Conservation (phyloP, 1,140 invertebrate species). For the Augochlora pura region DNA sequence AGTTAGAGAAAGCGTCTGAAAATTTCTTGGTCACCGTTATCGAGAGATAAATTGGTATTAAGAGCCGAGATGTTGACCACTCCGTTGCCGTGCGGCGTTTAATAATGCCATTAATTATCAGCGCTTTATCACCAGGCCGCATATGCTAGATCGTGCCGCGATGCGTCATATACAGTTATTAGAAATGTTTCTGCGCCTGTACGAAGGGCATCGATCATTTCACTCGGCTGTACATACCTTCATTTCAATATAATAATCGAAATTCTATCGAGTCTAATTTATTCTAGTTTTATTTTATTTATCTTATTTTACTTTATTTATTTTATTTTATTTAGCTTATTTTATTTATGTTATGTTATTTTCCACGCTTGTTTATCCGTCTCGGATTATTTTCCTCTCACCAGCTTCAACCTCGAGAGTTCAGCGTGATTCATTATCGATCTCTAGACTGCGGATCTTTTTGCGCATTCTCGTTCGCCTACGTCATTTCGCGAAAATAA, state of each 20-base stretch:
- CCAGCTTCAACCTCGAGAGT: too few species aligned
- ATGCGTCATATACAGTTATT: neutral
- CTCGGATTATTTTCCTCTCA: too few species aligned
- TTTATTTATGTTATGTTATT: too few species aligned
- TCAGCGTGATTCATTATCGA: too few species aligned
- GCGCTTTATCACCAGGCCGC: slow-evolving; percentile 29
- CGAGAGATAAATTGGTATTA: neutral
- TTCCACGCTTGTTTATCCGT: too few species aligned
- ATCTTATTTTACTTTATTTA: too few species aligned
- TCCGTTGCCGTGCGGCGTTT: slow-evolving; percentile 3
- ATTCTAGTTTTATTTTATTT: too few species aligned
- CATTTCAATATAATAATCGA: neutral
- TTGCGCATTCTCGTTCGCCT: too few species aligned
- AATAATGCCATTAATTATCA: slow-evolving; percentile 47
- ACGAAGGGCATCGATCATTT: neutral
- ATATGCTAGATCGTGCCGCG: neutral
- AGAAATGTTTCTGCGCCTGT: neutral
- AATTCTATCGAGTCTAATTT: neutral
- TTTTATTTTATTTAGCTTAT: too few species aligned
- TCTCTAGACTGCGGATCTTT: too few species aligned
- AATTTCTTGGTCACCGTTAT: neutral
- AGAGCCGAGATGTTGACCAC: neutral
- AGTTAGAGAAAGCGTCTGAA: too few species aligned
- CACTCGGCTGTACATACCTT: neutral
- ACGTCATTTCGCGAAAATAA: too few species aligned